phyloP scores from a whole-genome alignment of 2,888 invertebrate genomes.

The Sipha maydis region DNA sequence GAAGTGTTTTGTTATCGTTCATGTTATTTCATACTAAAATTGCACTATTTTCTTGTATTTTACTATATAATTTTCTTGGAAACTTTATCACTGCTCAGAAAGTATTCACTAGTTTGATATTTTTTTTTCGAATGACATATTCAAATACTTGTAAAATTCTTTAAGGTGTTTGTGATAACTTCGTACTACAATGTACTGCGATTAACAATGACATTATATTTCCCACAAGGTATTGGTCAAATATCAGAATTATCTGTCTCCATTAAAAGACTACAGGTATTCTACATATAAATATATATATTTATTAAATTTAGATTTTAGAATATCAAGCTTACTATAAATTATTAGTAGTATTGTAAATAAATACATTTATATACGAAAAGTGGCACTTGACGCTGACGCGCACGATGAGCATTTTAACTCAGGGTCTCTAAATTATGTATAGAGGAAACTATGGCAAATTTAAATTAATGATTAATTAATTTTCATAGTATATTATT shows the following conservation, averaged over 20 bases:
- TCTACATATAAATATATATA: background rate
- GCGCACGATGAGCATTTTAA: too few species aligned
- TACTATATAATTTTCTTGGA: conserved; percentile 76
- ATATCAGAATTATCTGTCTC: conserved; percentile 83
- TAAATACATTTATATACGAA: too few species aligned
- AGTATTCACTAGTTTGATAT: conserved; percentile 68
- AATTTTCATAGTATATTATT: too few species aligned
- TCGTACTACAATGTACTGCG: conserved; percentile 88
- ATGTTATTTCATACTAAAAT: conserved; percentile 84
- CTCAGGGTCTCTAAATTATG: too few species aligned
- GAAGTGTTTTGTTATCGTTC: conserved; percentile 78
- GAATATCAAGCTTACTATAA: too few species aligned
- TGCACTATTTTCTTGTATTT: conserved; percentile 79
- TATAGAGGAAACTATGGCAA: too few species aligned
- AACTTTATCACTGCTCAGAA: conserved; percentile 78
- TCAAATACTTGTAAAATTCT: background rate
- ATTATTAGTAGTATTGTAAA: too few species aligned
- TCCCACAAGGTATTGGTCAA: conserved; percentile 85
- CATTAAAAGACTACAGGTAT: conserved; percentile 74
- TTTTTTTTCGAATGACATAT: conserved; percentile 31
- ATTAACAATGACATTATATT: conserved; percentile 86
- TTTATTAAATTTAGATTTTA: too few species aligned
- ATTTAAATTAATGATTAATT: too few species aligned
- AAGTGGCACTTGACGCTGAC: too few species aligned
- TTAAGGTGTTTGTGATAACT: conserved; percentile 82